Base-by-base conservation (phyloP, 1,140 invertebrate species). In the Achroia grisella region DNA sequence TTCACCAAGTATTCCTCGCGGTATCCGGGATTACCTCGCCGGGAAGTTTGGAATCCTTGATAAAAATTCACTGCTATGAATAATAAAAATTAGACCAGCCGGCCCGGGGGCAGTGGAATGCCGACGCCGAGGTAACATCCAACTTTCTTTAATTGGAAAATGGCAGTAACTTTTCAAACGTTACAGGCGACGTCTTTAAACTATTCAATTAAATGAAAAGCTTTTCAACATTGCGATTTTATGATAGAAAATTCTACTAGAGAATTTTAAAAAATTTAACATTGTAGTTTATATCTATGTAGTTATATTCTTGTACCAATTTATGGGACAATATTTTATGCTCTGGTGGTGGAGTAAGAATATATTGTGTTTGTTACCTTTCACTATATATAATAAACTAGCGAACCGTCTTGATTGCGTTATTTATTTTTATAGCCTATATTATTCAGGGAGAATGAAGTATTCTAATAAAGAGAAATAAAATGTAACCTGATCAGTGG, bases 51-150 rank as follows among this genome's bases (percentile, higher is more conserved):
- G 44, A 29, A 39, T 35, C 30, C 27, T 43, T 33, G 39, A 23
- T 42, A 54, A 51, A 55, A 60, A 55, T 55, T 46, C 52, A 49
- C 13, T 29, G 40, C 27, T 32, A 39, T 54, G 52, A 55, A 55
- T 60, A 52, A 60, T 49, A 52, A 60, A 49, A 55, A 48, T 50
- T 37, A 36, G 34, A 15, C 11, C 12, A 36, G 13, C 8, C 34
- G 32, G 12, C 10, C 32, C 32, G 6, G 6, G 17, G 17, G 17
- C 13, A 9, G 12, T 13, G 13, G 17, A 15, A 14, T 36, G 13
- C 34, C 10, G 13, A 10, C 34, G 5, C 34, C 2, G 17, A 36
- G 34, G 34, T 36, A 36, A 14, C 2, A 36, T 14, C 15, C 34
- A 36, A 36, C 12, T 36, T 37, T 37, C 12, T 36, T 37, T 37